Evolutionary conservation across 2,113 vertebrate genomes (phyloP).

Genomic region (Caranx ignobilis): DNA sequence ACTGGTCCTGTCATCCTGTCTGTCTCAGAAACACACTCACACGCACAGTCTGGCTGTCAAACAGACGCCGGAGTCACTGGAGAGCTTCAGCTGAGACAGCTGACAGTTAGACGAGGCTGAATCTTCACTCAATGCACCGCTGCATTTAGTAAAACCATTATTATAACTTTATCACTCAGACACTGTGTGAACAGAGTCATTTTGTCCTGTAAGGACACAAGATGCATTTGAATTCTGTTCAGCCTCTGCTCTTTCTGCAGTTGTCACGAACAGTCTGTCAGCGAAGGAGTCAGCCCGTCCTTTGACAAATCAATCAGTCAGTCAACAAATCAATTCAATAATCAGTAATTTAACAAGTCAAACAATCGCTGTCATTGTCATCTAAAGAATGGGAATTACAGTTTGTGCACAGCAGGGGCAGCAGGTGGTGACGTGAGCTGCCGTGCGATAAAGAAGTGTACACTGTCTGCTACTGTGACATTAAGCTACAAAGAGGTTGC

Average conservation of each 20-base stretch:
- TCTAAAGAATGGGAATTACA: slow-evolving; percentile 15
- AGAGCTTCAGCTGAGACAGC: slow-evolving; percentile 16
- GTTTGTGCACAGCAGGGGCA: neutral
- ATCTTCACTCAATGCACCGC: neutral
- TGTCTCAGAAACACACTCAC: slow-evolving; percentile 3
- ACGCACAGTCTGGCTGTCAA: slow-evolving; percentile 14
- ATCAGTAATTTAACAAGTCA: slow-evolving; percentile 24
- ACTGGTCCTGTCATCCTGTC: slow-evolving; percentile 34
- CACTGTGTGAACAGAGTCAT: neutral
- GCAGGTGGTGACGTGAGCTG: neutral
- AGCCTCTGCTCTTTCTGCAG: neutral
- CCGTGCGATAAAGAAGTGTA: neutral
- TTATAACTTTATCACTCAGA: neutral
- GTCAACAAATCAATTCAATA: slow-evolving; percentile 27
- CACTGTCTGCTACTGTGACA: neutral
- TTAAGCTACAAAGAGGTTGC: too few species aligned
- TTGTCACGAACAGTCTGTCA: slow-evolving; percentile 11
- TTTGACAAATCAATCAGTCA: slow-evolving; percentile 19
- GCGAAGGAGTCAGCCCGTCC: neutral
- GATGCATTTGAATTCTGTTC: slow-evolving; percentile 17
- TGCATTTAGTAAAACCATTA: slow-evolving; percentile 7
- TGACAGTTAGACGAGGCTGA: slow-evolving; percentile 19
- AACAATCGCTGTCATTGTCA: slow-evolving; percentile 12
- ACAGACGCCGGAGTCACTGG: slow-evolving; percentile 18
- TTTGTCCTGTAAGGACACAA: neutral